Conservation (phyloP, 2,797 vertebrate species). For the Parambassis ranga region DNA sequence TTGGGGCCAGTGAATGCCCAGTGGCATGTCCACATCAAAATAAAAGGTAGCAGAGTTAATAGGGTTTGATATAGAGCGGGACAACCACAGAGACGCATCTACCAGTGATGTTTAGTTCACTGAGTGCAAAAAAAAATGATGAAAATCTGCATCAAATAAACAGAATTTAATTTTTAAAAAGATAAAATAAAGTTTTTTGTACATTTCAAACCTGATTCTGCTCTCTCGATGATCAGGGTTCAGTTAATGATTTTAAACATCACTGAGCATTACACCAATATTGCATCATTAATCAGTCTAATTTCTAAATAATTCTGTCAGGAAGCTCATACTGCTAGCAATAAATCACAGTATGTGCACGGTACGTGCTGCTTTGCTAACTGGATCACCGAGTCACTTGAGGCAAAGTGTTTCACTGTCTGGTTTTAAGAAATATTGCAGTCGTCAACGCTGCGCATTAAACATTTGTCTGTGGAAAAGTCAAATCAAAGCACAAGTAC, state of each 20-base stretch:
- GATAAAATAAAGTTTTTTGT: too few relatives aligned
- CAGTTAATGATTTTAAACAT: not conserved
- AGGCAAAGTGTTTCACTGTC: constrained; percentile 21
- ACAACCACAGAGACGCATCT: not conserved
- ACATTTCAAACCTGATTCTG: not conserved
- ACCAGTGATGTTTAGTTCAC: not conserved
- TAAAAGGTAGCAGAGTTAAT: constrained; percentile 6
- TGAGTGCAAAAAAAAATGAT: not conserved
- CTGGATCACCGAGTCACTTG: constrained; percentile 30
- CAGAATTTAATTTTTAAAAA: too few relatives aligned
- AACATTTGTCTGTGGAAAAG: not conserved
- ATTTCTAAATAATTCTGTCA: constrained; percentile 18
- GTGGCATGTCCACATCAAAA: constrained; percentile 22
- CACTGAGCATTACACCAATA: not conserved
- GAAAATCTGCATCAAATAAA: too few relatives aligned
- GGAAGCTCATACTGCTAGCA: not conserved
- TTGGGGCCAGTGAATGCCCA: constrained; percentile 37
- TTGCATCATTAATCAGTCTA: constrained; percentile 29
- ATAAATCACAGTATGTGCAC: constrained; percentile 34
- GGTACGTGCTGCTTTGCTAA: constrained; percentile 18
- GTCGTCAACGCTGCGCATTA: constrained; percentile 4
- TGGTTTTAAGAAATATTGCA: constrained; percentile 15
- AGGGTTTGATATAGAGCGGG: not conserved
- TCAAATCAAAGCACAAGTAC: not conserved
- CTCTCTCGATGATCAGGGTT: not conserved